Evolutionary conservation across 2,888 invertebrate species (phyloP).

Genomic region (Anthophora plumipes): DNA sequence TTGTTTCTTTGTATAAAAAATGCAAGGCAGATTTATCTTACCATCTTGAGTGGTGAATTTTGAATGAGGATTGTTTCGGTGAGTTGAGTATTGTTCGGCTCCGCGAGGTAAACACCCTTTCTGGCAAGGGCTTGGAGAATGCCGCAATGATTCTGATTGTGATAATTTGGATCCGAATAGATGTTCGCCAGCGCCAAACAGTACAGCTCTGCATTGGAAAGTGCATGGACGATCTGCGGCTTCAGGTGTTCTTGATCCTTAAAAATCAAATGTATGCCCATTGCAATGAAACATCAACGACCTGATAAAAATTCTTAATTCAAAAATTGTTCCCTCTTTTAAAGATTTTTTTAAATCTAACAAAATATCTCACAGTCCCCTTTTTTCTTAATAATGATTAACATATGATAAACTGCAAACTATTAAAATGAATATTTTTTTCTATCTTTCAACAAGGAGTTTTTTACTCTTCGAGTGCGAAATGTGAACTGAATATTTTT

Average conservation of each 20-base stretch:
- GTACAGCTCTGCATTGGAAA: conserved; percentile 97
- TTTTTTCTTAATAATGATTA: too few species aligned
- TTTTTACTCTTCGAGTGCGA: too few species aligned
- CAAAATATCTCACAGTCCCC: too few species aligned
- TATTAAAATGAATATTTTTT: too few species aligned
- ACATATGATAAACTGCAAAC: too few species aligned
- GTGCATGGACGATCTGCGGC: conserved; percentile 95
- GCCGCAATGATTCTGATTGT: conserved; percentile 97
- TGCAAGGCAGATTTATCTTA: conserved; percentile 84
- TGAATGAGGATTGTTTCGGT: conserved; percentile 98
- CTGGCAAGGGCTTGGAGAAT: conserved; percentile 96
- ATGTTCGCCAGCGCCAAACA: conserved; percentile 97
- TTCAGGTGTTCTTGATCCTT: conserved; percentile 97
- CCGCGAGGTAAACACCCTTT: conserved; percentile 94
- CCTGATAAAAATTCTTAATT: too few species aligned
- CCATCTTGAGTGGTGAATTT: conserved; percentile 97
- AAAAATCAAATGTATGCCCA: neutral
- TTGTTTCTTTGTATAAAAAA: too few species aligned
- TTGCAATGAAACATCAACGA: too few species aligned
- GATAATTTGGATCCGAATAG: conserved; percentile 98
- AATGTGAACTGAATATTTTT: too few species aligned
- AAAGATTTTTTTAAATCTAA: too few species aligned
- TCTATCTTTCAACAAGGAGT: too few species aligned
- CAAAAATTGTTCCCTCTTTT: too few species aligned
- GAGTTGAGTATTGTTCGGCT: conserved; percentile 93